A percentile compares a stretch with the other conserved stretches of the same genome.
These are phyloP conservation scores for Pseudococcus longispinus DNA, from an alignment of 2,888 invertebrate genomes.

Conservation along the genomic window DNA sequence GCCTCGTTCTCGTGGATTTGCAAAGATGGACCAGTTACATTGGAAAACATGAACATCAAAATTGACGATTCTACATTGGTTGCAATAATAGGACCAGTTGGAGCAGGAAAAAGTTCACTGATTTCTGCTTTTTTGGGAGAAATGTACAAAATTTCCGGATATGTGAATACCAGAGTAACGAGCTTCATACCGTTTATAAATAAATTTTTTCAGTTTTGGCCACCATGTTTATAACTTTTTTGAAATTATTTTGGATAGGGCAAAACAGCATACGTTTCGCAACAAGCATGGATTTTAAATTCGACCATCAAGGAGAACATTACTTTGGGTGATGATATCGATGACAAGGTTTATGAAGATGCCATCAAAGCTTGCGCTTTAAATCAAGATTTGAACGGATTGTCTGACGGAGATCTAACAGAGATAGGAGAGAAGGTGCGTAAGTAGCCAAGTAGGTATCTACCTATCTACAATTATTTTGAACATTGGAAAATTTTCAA, in stretches of 20 bases:
- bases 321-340: conserved; percentile 79
- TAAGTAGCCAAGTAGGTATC: background rate
- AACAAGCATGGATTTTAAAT: conserved; percentile 35
- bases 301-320: conserved; percentile 1
- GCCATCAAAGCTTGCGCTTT: conserved; percentile 91
- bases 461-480: no score
- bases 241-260: background rate
- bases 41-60: conserved; percentile 79
- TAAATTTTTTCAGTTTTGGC: no score
- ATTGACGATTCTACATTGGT: conserved; percentile 92
- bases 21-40: conserved; percentile 63
- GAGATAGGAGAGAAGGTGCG: conserved; percentile 94
- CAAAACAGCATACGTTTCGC: conserved; percentile 10
- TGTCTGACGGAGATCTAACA: conserved; percentile 94
- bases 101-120: conserved; percentile 88
- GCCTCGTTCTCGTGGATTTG: background rate
- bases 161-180: conserved; percentile 73
- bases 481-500: no score
- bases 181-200: background rate
- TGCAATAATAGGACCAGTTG: conserved; percentile 72
- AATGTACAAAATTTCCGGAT: conserved; percentile 84
- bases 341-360: conserved; percentile 76
- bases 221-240: no score
- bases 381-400: conserved; percentile 87
- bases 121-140: conserved; percentile 87